Conservation (phyloP, 2,113 vertebrate species). For the Aramus guarauna region DNA sequence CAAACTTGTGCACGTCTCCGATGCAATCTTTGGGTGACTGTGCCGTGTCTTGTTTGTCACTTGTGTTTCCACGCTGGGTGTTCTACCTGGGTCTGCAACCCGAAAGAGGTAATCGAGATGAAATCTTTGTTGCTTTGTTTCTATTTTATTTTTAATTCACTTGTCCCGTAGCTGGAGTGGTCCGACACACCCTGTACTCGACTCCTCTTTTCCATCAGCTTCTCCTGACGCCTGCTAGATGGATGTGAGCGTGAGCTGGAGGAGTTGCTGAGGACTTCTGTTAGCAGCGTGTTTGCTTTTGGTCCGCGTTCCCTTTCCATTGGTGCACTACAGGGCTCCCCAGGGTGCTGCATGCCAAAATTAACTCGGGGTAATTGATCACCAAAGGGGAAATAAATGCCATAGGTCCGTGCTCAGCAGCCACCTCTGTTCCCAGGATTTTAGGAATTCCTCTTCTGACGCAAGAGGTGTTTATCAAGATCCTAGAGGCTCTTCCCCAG, state of each 20-base stretch:
- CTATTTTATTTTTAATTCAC: neutral
- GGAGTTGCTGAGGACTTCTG: neutral
- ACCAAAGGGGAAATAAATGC: neutral
- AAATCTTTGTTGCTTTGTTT: neutral
- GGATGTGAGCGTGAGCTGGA: neutral
- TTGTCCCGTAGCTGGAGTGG: neutral
- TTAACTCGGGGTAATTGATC: neutral
- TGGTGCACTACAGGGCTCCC: neutral
- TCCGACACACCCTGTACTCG: rapidly evolving
- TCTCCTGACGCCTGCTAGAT: neutral
- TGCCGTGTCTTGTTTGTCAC: rapidly evolving
- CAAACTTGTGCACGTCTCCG: neutral
- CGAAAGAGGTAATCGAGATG: neutral
- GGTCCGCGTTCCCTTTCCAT: neutral
- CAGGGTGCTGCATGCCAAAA: neutral
- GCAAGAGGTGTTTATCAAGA: neutral
- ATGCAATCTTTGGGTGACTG: too few relatives aligned
- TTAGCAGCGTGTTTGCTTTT: neutral
- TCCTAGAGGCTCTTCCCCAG: neutral
- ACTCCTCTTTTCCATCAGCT: neutral
- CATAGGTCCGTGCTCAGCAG: neutral
- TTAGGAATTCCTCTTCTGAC: neutral
- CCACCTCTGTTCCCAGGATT: neutral
- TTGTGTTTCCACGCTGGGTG: neutral
- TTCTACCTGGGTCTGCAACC: neutral